Conservation (phyloP, 2,888 invertebrate genomes). For the Erebia palarica region DNA sequence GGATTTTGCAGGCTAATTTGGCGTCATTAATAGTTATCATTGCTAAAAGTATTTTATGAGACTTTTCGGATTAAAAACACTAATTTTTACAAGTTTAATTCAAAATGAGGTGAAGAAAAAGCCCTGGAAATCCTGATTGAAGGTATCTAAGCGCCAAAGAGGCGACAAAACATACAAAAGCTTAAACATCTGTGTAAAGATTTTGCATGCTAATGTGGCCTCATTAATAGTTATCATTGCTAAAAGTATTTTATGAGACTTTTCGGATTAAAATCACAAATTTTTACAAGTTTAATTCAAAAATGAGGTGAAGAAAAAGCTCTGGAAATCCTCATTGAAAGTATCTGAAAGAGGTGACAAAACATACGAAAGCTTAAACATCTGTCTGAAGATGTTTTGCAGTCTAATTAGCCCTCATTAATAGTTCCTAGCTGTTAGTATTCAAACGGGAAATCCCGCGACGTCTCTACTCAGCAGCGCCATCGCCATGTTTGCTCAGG, state of each 20-base stretch:
- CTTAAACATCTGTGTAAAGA: background rate
- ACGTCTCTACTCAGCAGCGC: conserved; percentile 14
- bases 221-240: conserved; percentile 26
- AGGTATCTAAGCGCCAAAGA: background rate
- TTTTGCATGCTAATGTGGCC: conserved; percentile 18
- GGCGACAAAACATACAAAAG: background rate
- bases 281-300: no score
- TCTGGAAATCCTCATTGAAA: no score
- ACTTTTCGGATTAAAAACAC: no score
- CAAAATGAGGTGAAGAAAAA: no score
- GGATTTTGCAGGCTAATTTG: no score
- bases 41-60: no score
- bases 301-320: no score
- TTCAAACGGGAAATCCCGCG: conserved; percentile 31
- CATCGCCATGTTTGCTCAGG: conserved; percentile 50
- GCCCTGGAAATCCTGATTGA: no score
- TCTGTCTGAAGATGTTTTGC: background rate
- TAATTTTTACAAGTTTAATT: no score
- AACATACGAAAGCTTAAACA: background rate
- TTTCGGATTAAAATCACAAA: no score
- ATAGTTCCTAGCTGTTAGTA: conserved; percentile 29
- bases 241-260: no score
- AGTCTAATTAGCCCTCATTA: conserved; percentile 28
- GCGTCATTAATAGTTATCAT: conserved; percentile 31
- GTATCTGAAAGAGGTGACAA: background rate